Base-by-base conservation (phyloP, 2,113 vertebrate genomes). In the Stigmatopora argus region DNA sequence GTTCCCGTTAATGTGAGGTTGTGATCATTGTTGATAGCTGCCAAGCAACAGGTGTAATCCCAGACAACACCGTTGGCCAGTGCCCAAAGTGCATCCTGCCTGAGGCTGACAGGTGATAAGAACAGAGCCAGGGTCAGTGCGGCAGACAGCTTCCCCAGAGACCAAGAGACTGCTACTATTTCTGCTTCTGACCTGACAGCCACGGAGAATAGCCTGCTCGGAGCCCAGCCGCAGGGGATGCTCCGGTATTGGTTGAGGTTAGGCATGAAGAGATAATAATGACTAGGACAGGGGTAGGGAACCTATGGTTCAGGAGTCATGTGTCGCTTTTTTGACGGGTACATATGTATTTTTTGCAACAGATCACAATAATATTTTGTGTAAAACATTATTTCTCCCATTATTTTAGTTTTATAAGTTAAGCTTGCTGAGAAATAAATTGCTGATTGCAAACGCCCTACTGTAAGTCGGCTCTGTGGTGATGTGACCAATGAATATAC, bases 221-320 rank as follows among this genome's bases (percentile, higher is more conserved):
- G 73, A 77, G 82, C 71, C 84, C 73, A 68, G 80, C 80, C 85
- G 73, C 74, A 79, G 63, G 77, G 83, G 83, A 87, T 79, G 78
- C 57, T 66, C 49, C 55, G 65, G 80, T 69, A 89, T 77, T 56
- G 69, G 64, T 62, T 53, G 62, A 79, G 85, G 87, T 66, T 64
- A 72, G 58, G 67, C 64, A 66, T 49, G 23, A 48, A 66, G 62
- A 53, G 60, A 46, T 15, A 46, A 47, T 64, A 55, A 70, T 51
- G 73, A 72, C 66, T 9, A 62, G 56, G 35, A 35, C 66, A 73
- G 34, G 26, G 26, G 26, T 31, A n/a, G n/a, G n/a, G n/a, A n/a
- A n/a, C n/a, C n/a, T n/a, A n/a, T n/a, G n/a, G n/a, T n/a, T n/a
- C n/a, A n/a, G n/a, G n/a, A n/a, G n/a, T n/a, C n/a, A n/a, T n/a